Conservation (phyloP, 2,888 invertebrate genomes). For the Meiosimyza decipiens region DNA sequence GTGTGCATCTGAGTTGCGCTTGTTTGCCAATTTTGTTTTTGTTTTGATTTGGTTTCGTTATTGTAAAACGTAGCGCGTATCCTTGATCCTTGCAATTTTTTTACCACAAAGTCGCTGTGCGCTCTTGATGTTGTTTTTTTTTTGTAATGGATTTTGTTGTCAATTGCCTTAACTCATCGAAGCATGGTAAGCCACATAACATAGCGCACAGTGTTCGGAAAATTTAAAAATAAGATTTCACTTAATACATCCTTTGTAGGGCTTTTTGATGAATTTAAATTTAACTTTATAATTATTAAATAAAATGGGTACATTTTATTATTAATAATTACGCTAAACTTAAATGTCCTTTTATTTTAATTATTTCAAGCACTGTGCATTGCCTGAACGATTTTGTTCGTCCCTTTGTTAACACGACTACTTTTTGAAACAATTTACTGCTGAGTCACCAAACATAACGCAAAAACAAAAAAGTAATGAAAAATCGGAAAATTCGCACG, state of each 20-base stretch:
- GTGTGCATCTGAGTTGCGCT: neutral
- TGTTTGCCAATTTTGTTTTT: neutral
- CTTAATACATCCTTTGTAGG: too few species aligned
- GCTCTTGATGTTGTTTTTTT: constrained; percentile 16
- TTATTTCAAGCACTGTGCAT: neutral
- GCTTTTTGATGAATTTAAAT: too few species aligned
- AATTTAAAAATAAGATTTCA: neutral
- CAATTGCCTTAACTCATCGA: constrained; percentile 9
- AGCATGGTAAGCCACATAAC: constrained; percentile 29
- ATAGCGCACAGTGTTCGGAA: neutral
- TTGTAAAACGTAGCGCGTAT: neutral
- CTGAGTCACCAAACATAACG: neutral
- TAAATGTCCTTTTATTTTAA: neutral
- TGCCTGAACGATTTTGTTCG: neutral
- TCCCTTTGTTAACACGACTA: constrained; percentile 20
- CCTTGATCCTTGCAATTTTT: constrained; percentile 22
- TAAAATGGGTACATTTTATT: too few species aligned
- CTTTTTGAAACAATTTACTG: neutral
- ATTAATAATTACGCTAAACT: too few species aligned
- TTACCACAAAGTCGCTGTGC: neutral
- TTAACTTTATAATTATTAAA: too few species aligned
- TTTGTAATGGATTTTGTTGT: constrained; percentile 17
- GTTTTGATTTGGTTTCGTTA: neutral
- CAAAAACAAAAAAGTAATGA: constrained; percentile 8
- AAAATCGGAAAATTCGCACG: constrained; percentile 26